Percentiles rank a stretch among this genome's conserved stretches.
Conservation (phyloP, 2,888 invertebrate species). For the Scotopteryx bipunctaria region DNA sequence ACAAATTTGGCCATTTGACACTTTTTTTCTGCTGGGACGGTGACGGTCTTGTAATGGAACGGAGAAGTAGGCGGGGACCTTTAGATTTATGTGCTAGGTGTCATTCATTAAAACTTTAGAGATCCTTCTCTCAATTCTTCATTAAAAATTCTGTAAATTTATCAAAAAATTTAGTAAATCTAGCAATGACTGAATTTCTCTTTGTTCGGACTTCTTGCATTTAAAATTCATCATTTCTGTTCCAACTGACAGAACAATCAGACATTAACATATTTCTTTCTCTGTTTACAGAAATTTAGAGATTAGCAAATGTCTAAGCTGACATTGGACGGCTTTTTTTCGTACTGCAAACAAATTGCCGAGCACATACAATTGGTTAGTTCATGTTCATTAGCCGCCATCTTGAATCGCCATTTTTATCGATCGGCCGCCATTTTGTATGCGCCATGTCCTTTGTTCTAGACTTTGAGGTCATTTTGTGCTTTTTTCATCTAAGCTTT, state of each 20-base stretch:
- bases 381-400: conserved; percentile 59
- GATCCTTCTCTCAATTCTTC: conserved; percentile 2
- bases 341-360: conserved; percentile 83
- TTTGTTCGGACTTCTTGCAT: no score
- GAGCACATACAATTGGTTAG: conserved; percentile 83
- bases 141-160: conserved; percentile 3
- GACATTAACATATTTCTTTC: conserved; percentile 59
- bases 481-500: background rate
- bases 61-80: no score
- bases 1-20: no score
- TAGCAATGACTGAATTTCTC: no score
- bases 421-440: conserved; percentile 40
- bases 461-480: background rate
- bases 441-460: conserved; percentile 23
- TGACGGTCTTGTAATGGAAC: no score
- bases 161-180: background rate
- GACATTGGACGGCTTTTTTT: conserved; percentile 81
- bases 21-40: no score
- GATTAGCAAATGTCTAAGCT: conserved; percentile 77
- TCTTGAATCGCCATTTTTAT: conserved; percentile 45
- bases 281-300: conserved; percentile 76
- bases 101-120: conserved; percentile 21
- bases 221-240: background rate
- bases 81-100: conserved; percentile 24
- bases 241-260: conserved; percentile 27